Base-by-base conservation (phyloP, 2,888 invertebrate species). In the Ligdia adustata region DNA sequence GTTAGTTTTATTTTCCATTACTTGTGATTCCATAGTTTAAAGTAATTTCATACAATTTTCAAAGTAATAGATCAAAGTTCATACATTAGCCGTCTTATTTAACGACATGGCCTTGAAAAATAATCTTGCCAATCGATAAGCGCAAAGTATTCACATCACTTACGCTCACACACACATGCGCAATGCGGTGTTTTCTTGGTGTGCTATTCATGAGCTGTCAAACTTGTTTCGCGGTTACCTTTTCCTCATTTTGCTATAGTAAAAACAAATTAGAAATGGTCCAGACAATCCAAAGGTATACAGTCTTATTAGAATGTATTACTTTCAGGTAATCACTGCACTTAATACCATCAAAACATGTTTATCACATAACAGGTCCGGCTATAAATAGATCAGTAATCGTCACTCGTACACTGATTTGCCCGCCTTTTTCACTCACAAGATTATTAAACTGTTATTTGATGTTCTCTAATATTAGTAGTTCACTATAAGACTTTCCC, bases 121-220 rank as follows among this genome's bases (percentile, higher is more conserved):
- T 84, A 76, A 84, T 83, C 84, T 80, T 70, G 66, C 70, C 77
- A 85, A 87, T 88, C 88, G 88, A 88, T 88, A 88, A 85, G 76
- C 75, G 66, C 69, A 83, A n/a, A 78, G 79, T 82, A 85, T 83
- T 85, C 80, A 83, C 87, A 87, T 87, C 87, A 86, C 87, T 88
- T 61, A 48, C 12, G 29, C 24, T 46, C 52, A 75, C 79, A 52
- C 82, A 85, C 79, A 88, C 86, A 76, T 78, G 76, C 80, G 77
- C 79, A 77, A 1, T 53, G 24, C 48, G 45, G 44, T 54, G 42
- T 42, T 41, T 39, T 44, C 39, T 60, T 53, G 35, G 60, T 63
- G 55, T 75, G 86, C 52, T 82, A 75, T 84, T 72, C 62, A 62
- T 76, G 83, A 87, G 79, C 82, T 88, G 89, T 89, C 89, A 89